A percentile compares a stretch with the other conserved stretches of the same genome.
Conservation (phyloP, 2,797 vertebrate genomes). For the Chloroceryle amazona region DNA sequence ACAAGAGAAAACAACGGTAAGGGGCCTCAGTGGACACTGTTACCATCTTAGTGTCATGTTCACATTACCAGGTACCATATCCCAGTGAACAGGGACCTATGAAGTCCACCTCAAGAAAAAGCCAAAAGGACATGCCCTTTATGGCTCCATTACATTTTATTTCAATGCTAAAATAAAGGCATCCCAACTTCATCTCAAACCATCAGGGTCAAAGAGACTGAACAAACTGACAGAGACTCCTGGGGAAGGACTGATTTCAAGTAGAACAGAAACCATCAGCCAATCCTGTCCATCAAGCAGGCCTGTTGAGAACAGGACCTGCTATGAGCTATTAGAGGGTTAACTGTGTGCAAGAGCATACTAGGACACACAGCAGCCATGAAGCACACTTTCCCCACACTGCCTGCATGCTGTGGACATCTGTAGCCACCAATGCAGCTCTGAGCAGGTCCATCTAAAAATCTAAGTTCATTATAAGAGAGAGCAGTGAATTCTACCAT, state of each 20-base stretch:
- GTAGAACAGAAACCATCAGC: neutral
- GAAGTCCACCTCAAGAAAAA: neutral
- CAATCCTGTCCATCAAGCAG: neutral
- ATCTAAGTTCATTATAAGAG: neutral
- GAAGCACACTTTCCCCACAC: neutral
- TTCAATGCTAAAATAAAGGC: neutral
- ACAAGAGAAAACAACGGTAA: neutral
- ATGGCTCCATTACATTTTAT: neutral
- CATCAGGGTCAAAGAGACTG: neutral
- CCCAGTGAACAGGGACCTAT: neutral
- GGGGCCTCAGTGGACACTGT: neutral
- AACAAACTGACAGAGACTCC: neutral
- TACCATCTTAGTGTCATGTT: neutral
- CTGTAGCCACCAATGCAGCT: neutral
- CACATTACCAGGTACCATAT: neutral
- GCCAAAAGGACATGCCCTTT: neutral
- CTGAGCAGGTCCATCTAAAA: neutral
- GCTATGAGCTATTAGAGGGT: neutral
- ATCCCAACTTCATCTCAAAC: neutral
- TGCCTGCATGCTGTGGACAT: neutral
- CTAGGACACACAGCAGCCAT: neutral
- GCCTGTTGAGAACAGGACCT: neutral
- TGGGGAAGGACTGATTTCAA: neutral
- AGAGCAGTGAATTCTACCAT: neutral
- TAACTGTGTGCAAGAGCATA: rapidly evolving